phyloP scores from a whole-genome alignment of 1,140 invertebrate genomes.

The Bradynema listronoti region DNA sequence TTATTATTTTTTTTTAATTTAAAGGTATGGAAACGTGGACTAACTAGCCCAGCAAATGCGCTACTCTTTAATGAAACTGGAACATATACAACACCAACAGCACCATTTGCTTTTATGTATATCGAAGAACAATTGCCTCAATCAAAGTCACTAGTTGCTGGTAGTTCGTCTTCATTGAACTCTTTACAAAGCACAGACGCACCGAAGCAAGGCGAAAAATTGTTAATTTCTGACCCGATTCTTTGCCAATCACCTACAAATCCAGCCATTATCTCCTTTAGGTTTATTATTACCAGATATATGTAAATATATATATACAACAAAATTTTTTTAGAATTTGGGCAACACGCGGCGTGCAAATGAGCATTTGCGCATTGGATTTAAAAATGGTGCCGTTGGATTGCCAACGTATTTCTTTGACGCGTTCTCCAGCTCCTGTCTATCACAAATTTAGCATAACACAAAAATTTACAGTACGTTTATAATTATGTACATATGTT shows the following conservation, averaged over 20 bases:
- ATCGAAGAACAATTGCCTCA: constrained; percentile 42
- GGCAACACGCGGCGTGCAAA: constrained; percentile 43
- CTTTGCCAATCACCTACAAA: constrained; percentile 30
- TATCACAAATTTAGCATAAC: constrained; percentile 12
- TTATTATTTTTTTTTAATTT: constrained; percentile 15
- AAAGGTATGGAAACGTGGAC: constrained; percentile 40
- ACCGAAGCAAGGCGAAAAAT: constrained; percentile 12
- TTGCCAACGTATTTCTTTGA: constrained; percentile 43
- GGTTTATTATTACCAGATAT: constrained; percentile 24
- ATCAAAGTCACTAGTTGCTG: constrained; percentile 2
- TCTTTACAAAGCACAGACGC: constrained; percentile 23
- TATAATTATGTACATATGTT: constrained; percentile 25
- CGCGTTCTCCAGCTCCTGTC: constrained; percentile 47
- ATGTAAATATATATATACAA: constrained; percentile 5
- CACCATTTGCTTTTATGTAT: constrained; percentile 50
- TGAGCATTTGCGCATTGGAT: constrained; percentile 48
- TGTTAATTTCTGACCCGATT: constrained; percentile 47
- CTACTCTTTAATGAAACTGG: constrained; percentile 53
- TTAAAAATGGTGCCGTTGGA: constrained; percentile 40
- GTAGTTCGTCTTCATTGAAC: background rate
- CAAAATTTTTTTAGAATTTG: constrained; percentile 46
- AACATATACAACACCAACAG: constrained; percentile 45
- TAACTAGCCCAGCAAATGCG: constrained; percentile 23
- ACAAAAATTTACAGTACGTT: constrained; percentile 18
- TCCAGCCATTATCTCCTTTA: constrained; percentile 34